phyloP scores from a whole-genome alignment of 2,797 vertebrate species.

The Megaceryle alcyon region DNA sequence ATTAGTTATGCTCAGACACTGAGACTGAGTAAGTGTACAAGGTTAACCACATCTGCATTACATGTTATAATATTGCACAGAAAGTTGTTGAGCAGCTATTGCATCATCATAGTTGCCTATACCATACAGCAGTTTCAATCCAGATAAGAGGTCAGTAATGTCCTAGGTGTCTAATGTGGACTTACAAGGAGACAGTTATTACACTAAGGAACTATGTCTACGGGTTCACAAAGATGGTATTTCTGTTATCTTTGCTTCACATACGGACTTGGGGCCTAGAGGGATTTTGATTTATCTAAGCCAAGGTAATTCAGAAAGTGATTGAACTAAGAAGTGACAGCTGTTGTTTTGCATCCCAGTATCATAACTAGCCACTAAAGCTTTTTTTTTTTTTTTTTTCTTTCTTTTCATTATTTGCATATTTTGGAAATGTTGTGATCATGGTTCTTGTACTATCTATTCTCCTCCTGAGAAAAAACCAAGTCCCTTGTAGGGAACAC shows the following conservation, averaged over 20 bases:
- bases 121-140: neutral
- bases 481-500: neutral
- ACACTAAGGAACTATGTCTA: neutral
- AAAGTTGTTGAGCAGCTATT: neutral
- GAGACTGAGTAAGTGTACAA: neutral
- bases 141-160: neutral
- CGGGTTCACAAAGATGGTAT: neutral
- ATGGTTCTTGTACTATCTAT: neutral
- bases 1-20: neutral
- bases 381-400: neutral
- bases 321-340: neutral
- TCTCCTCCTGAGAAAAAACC: neutral
- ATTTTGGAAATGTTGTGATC: neutral
- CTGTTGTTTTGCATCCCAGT: neutral
- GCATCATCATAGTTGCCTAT: neutral
- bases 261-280: neutral
- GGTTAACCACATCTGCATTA: neutral
- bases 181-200: neutral
- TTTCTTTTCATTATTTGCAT: neutral
- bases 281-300: neutral
- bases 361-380: neutral
- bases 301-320: neutral
- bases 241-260: neutral
- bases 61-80: accelerated
- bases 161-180: neutral